A percentile compares a stretch with the other conserved stretches of the same genome.
Conservation (phyloP, 1,140 invertebrate species). For the Callitettix versicolor region DNA sequence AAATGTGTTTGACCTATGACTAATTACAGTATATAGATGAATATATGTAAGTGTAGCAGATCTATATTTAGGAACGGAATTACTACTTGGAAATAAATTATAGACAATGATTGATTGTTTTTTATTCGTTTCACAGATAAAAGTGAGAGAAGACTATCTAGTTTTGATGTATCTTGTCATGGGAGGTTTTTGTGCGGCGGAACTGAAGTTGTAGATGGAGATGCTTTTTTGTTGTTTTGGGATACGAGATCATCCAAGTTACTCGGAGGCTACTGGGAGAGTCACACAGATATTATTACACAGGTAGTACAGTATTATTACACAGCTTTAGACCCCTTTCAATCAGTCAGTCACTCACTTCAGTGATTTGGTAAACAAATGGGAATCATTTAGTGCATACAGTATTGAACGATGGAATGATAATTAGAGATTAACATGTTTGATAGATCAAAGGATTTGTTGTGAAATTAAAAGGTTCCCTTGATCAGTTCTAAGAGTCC, state of each 20-base stretch:
- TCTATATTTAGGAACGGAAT: too few species aligned
- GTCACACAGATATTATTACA: slow-evolving; percentile 75
- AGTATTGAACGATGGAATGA: too few species aligned
- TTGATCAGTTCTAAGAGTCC: neutral
- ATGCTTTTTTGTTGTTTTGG: slow-evolving; percentile 74
- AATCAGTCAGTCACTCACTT: neutral
- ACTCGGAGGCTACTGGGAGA: slow-evolving; percentile 76
- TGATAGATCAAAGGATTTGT: neutral
- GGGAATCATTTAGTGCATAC: neutral
- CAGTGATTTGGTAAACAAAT: neutral
- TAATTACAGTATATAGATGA: too few species aligned
- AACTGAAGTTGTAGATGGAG: slow-evolving; percentile 55
- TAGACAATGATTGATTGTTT: too few species aligned
- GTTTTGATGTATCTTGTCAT: slow-evolving; percentile 65
- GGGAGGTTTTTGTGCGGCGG: slow-evolving; percentile 64
- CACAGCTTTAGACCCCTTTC: neutral
- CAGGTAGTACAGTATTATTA: slow-evolving; percentile 37
- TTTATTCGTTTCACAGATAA: neutral
- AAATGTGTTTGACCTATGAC: too few species aligned
- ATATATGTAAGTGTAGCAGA: too few species aligned
- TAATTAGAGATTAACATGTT: neutral
- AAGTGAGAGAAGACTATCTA: slow-evolving; percentile 43
- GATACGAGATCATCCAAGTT: slow-evolving; percentile 55
- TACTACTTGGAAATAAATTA: too few species aligned
- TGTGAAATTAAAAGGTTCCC: neutral